Evolutionary conservation across 2,113 vertebrate genomes (phyloP).

Genomic region (Fregata magnificens): DNA sequence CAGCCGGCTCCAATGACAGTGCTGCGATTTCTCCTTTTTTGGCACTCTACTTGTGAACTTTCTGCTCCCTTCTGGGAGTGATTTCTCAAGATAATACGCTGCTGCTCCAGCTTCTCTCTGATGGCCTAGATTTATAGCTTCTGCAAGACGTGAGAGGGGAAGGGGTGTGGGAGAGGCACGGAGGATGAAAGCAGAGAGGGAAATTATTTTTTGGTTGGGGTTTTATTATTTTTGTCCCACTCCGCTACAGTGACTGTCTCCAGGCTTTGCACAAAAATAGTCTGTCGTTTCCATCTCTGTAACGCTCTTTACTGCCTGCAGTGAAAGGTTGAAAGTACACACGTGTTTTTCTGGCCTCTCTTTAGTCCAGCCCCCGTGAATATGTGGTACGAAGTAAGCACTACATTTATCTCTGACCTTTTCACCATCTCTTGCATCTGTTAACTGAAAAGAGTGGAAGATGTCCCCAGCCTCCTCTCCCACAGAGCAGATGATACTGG

Average conservation of each 20-base stretch:
- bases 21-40: conserved; percentile 44
- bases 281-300: conserved; percentile 49
- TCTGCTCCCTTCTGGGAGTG: conserved; percentile 69
- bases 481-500: conserved; percentile 49
- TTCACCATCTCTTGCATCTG: conserved; percentile 67
- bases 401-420: conserved; percentile 77
- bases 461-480: conserved; percentile 57
- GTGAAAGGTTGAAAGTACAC: conserved; percentile 70
- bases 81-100: conserved; percentile 72
- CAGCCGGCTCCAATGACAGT: conserved; percentile 56
- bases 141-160: not conserved
- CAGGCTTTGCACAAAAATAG: conserved; percentile 37
- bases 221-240: conserved; percentile 26
- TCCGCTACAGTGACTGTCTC: not conserved
- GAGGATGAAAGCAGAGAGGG: conserved; percentile 30
- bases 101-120: conserved; percentile 62
- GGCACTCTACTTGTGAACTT: conserved; percentile 69
- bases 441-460: conserved; percentile 46
- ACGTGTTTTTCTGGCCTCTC: conserved; percentile 56
- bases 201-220: conserved; percentile 48
- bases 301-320: conserved; percentile 11
- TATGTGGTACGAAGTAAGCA: conserved; percentile 59
- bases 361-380: conserved; percentile 54
- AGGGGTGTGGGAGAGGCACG: not conserved
- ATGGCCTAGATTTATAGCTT: conserved; percentile 55